Evolutionary conservation across 1,140 invertebrate species (phyloP).

Genomic region (Eueides isabella): DNA sequence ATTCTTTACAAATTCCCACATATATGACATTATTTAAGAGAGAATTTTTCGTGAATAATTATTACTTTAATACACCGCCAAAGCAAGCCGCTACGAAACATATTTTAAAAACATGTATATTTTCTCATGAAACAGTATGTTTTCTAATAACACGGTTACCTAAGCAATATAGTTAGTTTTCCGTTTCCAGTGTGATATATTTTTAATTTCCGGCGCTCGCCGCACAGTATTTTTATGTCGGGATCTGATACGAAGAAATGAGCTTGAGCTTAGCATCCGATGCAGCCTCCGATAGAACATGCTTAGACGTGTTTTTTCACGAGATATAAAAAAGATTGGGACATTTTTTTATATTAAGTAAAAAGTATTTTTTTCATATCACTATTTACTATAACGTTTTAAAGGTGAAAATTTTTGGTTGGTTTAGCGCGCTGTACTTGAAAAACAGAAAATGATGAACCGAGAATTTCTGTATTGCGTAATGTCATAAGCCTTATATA

Average conservation of each 20-base stretch:
- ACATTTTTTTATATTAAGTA: neutral
- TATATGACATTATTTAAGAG: too few species aligned
- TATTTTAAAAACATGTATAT: too few species aligned
- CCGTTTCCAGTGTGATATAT: constrained; percentile 41
- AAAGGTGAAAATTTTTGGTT: too few species aligned
- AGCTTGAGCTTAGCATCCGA: constrained; percentile 5
- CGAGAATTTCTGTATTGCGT: too few species aligned
- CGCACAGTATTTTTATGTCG: constrained; percentile 28
- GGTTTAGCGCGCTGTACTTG: too few species aligned
- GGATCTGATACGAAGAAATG: constrained; percentile 27
- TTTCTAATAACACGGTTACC: constrained; percentile 12
- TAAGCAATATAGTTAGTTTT: constrained; percentile 28
- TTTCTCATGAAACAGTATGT: constrained; percentile 7
- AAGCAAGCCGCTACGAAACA: too few species aligned
- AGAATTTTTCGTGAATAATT: too few species aligned
- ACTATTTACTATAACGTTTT: too few species aligned
- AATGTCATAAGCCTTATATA: too few species aligned
- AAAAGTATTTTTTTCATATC: neutral
- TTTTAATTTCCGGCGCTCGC: constrained; percentile 47
- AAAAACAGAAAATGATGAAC: too few species aligned
- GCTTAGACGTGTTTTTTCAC: neutral
- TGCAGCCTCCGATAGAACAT: constrained; percentile 5
- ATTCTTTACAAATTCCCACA: too few species aligned
- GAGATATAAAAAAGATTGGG: neutral
- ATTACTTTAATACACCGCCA: neutral